Evolutionary conservation across 2,113 vertebrate species (phyloP), one percentile per base, ranked within the genome.

Genomic region (Myotis lucifugus): DNA sequence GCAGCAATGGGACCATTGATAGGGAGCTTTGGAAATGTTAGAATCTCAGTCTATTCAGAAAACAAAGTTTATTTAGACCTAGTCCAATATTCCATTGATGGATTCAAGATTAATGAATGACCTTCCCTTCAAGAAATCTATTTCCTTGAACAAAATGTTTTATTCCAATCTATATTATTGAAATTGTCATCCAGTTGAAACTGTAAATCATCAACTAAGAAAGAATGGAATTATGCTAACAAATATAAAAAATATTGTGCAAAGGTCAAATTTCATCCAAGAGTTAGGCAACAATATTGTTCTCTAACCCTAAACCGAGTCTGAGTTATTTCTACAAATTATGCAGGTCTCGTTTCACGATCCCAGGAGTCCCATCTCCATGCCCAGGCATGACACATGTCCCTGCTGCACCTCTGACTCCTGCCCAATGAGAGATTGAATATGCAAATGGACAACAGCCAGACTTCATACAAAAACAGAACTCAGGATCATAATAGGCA

Each of bases 51-150:
- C 56, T 21, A 82, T 86, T 85, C 23, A 89, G 46, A 92, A 93
- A 90, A 85, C 21, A 76, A 82, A 64, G 23, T 12, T 69, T 64
- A 32, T 48, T 87, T 73, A 87, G 73, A 92, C 25, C 46, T 88
- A 48, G 1, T 48, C 15, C 72, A 94, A 96, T 42, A 93, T 12
- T 50, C 6, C 48, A 93, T 5, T 42, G 48, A 70, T 32, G 83
- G 42, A 64, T 32, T 59, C 27, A 94, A 81, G 15, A 93, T 61
- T 88, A 93, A 92, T 27, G 27, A 91, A 90, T 84, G 56, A 12
- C 17, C 15, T 87, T 91, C 61, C 56, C n/a, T 87, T 94, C 52
- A 93, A 90, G 52, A 91, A 94, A 87, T 83, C 82, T 27, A 76
- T 89, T 85, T 86, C 8, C 56, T 64, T 83, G 42, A 92, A 90